These are phyloP conservation scores for Herpailurus yagouaroundi DNA, from an alignment of 2,113 vertebrate genomes.

Conservation along the genomic window DNA sequence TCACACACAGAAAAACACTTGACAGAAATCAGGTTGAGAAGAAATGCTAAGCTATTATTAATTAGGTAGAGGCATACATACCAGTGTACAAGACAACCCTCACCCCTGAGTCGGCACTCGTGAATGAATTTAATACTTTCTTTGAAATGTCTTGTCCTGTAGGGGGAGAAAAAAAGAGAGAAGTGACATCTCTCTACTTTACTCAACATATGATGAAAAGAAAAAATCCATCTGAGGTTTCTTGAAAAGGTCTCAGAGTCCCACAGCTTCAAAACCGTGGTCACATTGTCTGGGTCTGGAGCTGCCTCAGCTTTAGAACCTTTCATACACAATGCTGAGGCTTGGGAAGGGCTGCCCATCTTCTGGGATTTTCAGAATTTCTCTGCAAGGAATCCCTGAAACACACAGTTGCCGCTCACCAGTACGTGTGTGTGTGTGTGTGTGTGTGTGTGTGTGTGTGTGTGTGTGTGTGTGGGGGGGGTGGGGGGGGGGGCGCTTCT, in stretches of 20 bases:
- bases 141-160: slow-evolving; percentile 95
- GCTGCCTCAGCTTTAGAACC: not conserved
- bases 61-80: slow-evolving; percentile 77
- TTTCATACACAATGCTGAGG: not conserved
- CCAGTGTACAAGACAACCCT: slow-evolving; percentile 97
- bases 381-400: not conserved
- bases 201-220: slow-evolving; percentile 64
- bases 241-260: not conserved
- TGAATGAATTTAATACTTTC: slow-evolving; percentile 96
- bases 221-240: not conserved
- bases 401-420: not conserved
- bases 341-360: not conserved
- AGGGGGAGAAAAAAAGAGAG: slow-evolving; percentile 66
- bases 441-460: not conserved
- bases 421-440: not conserved
- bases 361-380: not conserved
- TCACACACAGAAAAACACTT: not conserved
- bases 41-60: not conserved
- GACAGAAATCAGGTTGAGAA: not conserved
- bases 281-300: not conserved
- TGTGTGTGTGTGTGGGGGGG: not conserved
- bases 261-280: not conserved
- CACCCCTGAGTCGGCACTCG: slow-evolving; percentile 92
- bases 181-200: slow-evolving; percentile 68
- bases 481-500: accelerated